Evolutionary conservation across 2,113 vertebrate genomes (phyloP).

Genomic region (Lamprotornis superbus): DNA sequence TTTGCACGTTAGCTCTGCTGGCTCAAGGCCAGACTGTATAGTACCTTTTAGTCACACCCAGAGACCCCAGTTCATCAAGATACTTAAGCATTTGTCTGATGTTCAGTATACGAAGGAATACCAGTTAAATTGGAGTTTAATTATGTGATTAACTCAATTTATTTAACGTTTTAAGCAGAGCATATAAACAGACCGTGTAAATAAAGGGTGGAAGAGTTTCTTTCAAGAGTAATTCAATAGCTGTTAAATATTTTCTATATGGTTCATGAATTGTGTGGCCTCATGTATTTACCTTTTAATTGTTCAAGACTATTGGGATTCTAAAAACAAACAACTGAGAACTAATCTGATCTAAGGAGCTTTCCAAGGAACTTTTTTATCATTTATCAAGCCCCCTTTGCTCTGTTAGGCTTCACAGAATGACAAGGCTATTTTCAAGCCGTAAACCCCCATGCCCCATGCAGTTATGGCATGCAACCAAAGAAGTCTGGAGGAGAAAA

Average conservation of each 20-base stretch:
- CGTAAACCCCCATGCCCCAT: constrained; percentile 74
- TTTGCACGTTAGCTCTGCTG: neutral
- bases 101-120: neutral
- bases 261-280: constrained; percentile 38
- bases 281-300: constrained; percentile 49
- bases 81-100: constrained; percentile 35
- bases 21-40: neutral
- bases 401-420: constrained; percentile 76
- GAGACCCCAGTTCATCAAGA: neutral
- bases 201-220: constrained; percentile 2
- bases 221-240: constrained; percentile 66
- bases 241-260: constrained; percentile 51
- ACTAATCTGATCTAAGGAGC: constrained; percentile 65
- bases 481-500: constrained; percentile 71
- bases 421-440: constrained; percentile 76
- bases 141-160: constrained; percentile 27
- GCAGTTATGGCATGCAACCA: constrained; percentile 74
- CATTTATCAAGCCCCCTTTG: constrained; percentile 72
- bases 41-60: neutral
- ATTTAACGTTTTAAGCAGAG: constrained; percentile 33
- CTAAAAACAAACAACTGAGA: constrained; percentile 52
- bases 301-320: constrained; percentile 37
- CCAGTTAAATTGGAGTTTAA: constrained; percentile 38
- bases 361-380: constrained; percentile 64
- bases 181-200: constrained; percentile 33